Evolutionary conservation across 2,797 vertebrate species (phyloP), one percentile per base, ranked within the genome.

Genomic region (Macrochelys suwanniensis): DNA sequence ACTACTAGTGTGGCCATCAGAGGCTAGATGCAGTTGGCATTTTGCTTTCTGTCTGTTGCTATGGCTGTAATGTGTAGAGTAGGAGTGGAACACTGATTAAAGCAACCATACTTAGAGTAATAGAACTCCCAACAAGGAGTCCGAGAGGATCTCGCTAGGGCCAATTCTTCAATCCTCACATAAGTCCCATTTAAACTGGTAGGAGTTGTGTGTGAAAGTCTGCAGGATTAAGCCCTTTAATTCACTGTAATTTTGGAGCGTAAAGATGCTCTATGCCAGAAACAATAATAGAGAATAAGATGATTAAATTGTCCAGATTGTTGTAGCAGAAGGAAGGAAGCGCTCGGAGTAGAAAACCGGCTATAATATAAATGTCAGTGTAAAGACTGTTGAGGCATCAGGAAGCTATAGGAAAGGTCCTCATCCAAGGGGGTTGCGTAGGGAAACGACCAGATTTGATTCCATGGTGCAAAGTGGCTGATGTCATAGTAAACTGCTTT

Each of bases 21-120:
- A 71, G 9, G 68, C 37, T 21, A 42, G 59, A 61, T 10, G 2
- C 21, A 42, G 11, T 42, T 10, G 9, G 17, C n/a, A 42, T 71
- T 25, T 71, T 42, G n/a, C 68, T 71, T 42, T 71, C 68, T 71
- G 33, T 71, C n/a, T 19, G 16, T 71, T 86, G 89, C 86, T 84
- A 31, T 28, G 5, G n/a, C 37, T 71, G 10, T 42, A 42, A 71
- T 21, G 19, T 42, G 68, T 42, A 10, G 17, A 42, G 25, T 42
- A 90, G 79, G 26, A 82, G 45, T 80, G 56, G 95, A 85, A n/a
- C 68, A 71, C 47, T n/a, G 31, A 45, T 89, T 80, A 91, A 83
- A 82, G 28, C 25, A 81, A 42, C 16, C 0, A 0, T 76, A 31
- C 28, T 5, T n/a, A 82, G 11, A 79, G 33, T 15, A 85, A 37